phyloP scores from a whole-genome alignment of 2,888 invertebrate species.

The Eristalis pertinax region DNA sequence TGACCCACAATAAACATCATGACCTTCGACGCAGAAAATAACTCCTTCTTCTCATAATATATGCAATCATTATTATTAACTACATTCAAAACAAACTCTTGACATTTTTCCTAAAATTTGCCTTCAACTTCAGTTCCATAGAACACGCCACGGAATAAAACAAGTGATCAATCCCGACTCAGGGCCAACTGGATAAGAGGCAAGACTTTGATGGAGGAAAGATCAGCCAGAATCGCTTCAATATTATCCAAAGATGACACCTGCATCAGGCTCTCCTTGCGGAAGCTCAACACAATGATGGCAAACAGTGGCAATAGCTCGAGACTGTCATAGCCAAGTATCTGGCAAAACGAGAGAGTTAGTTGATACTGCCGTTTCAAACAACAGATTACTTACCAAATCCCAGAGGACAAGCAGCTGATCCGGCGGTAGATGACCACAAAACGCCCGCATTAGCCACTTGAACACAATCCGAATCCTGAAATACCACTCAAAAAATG shows the following conservation, averaged over 20 bases:
- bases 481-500: slow-evolving; percentile 63
- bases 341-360: slow-evolving; percentile 75
- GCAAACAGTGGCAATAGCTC: slow-evolving; percentile 94
- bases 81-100: background rate
- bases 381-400: slow-evolving; percentile 81
- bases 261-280: slow-evolving; percentile 91
- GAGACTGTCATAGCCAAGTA: slow-evolving; percentile 94
- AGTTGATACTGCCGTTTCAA: background rate
- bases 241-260: slow-evolving; percentile 89
- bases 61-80: background rate
- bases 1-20: no score
- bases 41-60: no score
- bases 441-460: slow-evolving; percentile 98
- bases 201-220: slow-evolving; percentile 93
- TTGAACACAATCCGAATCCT: slow-evolving; percentile 96
- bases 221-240: slow-evolving; percentile 93
- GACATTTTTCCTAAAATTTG: background rate
- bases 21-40: no score
- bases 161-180: slow-evolving; percentile 83
- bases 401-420: slow-evolving; percentile 97
- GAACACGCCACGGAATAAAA: background rate
- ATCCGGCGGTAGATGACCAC: slow-evolving; percentile 95
- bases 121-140: background rate
- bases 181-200: slow-evolving; percentile 91
- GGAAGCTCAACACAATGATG: slow-evolving; percentile 91